phyloP scores from a whole-genome alignment of 2,797 vertebrate genomes.

The Rhinogobio ventralis region DNA sequence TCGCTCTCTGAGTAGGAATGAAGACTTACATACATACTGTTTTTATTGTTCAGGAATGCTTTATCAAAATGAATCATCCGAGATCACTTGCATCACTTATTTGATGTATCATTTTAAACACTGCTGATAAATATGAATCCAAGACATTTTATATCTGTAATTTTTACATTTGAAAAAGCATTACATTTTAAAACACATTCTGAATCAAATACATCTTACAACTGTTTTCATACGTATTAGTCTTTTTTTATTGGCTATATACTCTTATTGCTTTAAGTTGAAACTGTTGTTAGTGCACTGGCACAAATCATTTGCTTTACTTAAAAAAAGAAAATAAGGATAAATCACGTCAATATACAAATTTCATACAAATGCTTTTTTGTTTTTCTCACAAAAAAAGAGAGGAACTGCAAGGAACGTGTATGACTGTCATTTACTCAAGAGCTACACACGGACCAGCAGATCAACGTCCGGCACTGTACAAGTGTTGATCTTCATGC shows the following conservation, averaged over 20 bases:
- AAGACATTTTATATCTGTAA: neutral
- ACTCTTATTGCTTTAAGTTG: neutral
- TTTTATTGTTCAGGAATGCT: conserved; percentile 3
- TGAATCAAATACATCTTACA: neutral
- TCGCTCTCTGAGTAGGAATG: neutral
- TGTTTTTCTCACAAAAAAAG: neutral
- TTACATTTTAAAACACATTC: neutral
- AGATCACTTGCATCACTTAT: neutral
- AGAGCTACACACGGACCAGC: neutral
- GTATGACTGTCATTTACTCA: neutral
- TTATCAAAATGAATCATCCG: neutral
- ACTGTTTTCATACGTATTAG: neutral
- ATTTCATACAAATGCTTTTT: neutral
- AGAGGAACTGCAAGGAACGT: neutral
- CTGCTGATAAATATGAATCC: neutral
- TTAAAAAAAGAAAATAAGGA: neutral
- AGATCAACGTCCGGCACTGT: neutral
- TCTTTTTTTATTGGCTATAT: neutral
- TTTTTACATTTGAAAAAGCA: neutral
- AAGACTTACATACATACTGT: no score
- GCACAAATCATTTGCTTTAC: neutral
- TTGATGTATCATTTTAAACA: neutral
- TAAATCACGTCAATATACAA: neutral
- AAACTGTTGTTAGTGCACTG: neutral
- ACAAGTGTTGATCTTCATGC: neutral